phyloP scores from a whole-genome alignment of 2,113 vertebrate species.

The Myotis brandtii region DNA sequence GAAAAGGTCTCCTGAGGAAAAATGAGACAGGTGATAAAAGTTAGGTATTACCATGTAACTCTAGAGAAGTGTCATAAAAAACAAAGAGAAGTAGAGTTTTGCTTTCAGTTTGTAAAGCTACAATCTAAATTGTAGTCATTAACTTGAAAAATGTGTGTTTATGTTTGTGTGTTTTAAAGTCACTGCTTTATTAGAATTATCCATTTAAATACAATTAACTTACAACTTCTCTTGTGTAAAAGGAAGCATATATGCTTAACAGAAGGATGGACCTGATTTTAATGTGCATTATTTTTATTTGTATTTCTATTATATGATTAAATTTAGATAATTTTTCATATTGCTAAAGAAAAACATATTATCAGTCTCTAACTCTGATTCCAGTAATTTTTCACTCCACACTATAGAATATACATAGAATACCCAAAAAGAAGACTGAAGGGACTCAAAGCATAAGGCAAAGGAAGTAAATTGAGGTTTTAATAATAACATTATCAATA shows the following conservation, averaged over 20 bases:
- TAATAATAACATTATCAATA: neutral
- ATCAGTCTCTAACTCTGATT: neutral
- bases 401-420: neutral
- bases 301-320: neutral
- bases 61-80: neutral
- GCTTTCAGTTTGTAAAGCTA: neutral
- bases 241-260: neutral
- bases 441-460: neutral
- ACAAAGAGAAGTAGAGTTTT: neutral
- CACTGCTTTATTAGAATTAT: slow-evolving; percentile 43
- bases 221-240: neutral
- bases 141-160: neutral
- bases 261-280: neutral
- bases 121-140: neutral
- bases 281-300: slow-evolving; percentile 44
- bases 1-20: neutral
- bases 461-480: neutral
- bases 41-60: neutral
- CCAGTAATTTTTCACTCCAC: neutral
- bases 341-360: neutral
- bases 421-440: neutral
- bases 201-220: slow-evolving; percentile 48
- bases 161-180: neutral
- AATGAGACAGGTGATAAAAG: neutral
- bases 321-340: neutral